phyloP scores from a whole-genome alignment of 2,113 vertebrate species.

The Corythoichthys haematopterus region DNA sequence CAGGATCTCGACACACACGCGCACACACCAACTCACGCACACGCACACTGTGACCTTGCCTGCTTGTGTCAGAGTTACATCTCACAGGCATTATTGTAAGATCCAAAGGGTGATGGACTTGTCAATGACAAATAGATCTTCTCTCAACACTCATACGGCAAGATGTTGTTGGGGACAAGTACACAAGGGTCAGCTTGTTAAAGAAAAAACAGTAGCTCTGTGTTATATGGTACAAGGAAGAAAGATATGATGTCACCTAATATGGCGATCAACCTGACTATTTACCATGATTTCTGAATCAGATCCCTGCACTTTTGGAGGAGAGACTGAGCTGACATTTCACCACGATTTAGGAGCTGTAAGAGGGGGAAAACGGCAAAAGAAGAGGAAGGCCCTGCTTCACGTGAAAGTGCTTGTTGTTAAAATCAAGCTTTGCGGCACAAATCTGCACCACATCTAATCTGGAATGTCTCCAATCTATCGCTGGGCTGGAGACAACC shows the following conservation, averaged over 20 bases:
- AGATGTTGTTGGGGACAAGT: constrained; percentile 31
- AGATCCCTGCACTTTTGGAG: not conserved
- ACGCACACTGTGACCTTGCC: constrained; percentile 31
- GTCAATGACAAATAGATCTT: constrained; percentile 22
- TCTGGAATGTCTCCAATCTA: too few species aligned
- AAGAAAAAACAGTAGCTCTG: constrained; percentile 2
- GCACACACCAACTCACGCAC: not conserved
- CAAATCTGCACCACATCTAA: too few species aligned
- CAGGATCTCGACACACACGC: constrained; percentile 27
- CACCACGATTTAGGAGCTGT: too few species aligned
- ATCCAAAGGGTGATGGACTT: constrained; percentile 10
- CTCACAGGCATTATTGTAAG: constrained; percentile 26
- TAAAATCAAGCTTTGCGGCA: too few species aligned
- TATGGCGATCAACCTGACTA: not conserved
- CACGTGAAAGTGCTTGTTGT: too few species aligned
- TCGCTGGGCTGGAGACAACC: too few species aligned
- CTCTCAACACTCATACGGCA: constrained; percentile 30
- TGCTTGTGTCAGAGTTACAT: constrained; percentile 23
- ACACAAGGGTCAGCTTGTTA: constrained; percentile 14
- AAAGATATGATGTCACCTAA: not conserved
- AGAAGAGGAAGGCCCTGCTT: too few species aligned
- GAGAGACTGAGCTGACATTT: too few species aligned
- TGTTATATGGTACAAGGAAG: not conserved
- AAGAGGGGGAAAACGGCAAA: too few species aligned
- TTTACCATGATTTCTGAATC: not conserved